These are phyloP conservation scores for Drosophila ficusphila DNA, from an alignment of 1,140 invertebrate species.

Conservation along the genomic window DNA sequence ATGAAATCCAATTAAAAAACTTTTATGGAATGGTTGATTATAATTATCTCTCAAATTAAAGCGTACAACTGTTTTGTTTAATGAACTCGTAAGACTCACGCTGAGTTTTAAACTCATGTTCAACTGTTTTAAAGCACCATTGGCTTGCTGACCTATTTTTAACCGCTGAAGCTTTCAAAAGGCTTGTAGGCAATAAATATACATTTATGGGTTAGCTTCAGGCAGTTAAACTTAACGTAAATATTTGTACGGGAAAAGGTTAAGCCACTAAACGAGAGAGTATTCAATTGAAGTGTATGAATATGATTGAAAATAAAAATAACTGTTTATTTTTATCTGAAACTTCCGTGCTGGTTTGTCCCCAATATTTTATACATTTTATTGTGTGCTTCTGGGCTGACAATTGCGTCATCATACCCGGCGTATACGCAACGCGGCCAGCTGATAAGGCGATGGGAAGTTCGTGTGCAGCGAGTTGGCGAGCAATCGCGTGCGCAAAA, in stretches of 20 bases:
- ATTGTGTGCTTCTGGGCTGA: constrained; percentile 16
- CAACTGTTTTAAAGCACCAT: background rate
- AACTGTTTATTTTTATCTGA: background rate
- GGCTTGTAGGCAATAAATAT: background rate
- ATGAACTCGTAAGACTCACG: background rate
- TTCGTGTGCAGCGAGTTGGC: constrained; percentile 44
- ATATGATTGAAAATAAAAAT: background rate
- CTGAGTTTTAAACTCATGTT: background rate
- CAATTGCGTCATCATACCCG: constrained; percentile 2
- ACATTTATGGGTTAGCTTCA: background rate
- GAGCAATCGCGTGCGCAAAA: constrained; percentile 48
- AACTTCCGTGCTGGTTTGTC: background rate
- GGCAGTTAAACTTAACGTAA: background rate
- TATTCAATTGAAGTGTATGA: background rate
- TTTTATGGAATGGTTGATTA: too few relatives aligned
- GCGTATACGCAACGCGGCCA: constrained; percentile 21
- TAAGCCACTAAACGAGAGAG: too few relatives aligned
- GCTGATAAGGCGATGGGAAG: constrained; percentile 47
- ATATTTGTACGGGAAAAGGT: background rate
- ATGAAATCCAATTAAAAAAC: too few relatives aligned
- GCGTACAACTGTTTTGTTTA: too few relatives aligned
- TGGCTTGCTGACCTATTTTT: background rate
- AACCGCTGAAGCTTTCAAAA: background rate
- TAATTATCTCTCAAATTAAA: too few relatives aligned
- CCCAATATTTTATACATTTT: background rate